Evolutionary conservation across 1,140 invertebrate species (phyloP).

Genomic region (Pararge aegeria): DNA sequence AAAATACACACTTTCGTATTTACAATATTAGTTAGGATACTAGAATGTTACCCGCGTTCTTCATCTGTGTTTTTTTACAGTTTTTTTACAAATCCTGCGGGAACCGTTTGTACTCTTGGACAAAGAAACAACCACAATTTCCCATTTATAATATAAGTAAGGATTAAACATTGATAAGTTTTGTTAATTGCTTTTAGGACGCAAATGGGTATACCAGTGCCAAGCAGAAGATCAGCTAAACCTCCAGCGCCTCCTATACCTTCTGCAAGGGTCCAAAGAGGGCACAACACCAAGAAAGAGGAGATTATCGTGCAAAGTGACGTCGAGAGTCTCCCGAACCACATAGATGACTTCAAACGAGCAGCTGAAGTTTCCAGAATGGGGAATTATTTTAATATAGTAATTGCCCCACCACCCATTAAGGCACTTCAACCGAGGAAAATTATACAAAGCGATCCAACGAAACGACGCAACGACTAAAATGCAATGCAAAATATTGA

Average conservation of each 20-base stretch:
- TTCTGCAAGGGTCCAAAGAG: constrained; percentile 20
- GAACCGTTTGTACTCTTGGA: too few species aligned
- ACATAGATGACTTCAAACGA: constrained; percentile 46
- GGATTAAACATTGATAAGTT: neutral
- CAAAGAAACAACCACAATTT: too few species aligned
- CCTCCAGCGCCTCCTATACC: constrained; percentile 31
- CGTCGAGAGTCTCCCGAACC: constrained; percentile 31
- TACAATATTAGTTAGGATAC: too few species aligned
- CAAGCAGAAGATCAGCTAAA: constrained; percentile 45
- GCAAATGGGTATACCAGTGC: constrained; percentile 72
- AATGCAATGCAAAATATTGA: constrained; percentile 41
- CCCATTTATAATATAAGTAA: too few species aligned
- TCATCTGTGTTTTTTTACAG: too few species aligned
- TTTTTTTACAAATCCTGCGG: too few species aligned
- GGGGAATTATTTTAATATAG: constrained; percentile 74
- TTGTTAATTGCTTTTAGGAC: constrained; percentile 46
- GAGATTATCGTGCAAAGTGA: constrained; percentile 43
- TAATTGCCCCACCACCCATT: constrained; percentile 69
- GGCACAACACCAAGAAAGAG: constrained; percentile 38
- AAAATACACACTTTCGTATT: too few species aligned
- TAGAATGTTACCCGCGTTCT: too few species aligned
- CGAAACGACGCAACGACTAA: constrained; percentile 33
- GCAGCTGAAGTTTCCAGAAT: constrained; percentile 56
- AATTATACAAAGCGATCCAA: constrained; percentile 42
- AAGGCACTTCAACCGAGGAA: constrained; percentile 64